These are phyloP conservation scores for Pao palembangensis DNA, from an alignment of 2,113 vertebrate species.

Conservation along the genomic window DNA sequence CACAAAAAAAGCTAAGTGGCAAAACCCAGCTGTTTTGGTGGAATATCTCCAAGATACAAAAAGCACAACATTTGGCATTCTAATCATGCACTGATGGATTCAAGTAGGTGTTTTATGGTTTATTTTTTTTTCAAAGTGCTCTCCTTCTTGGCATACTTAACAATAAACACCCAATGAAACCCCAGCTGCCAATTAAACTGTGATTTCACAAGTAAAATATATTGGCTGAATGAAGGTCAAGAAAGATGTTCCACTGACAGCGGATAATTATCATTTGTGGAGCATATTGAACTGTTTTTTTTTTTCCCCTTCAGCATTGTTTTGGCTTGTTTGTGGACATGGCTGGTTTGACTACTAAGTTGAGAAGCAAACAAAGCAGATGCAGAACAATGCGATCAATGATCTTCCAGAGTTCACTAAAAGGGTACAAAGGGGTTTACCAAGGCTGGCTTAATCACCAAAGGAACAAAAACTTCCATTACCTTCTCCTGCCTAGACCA, in stretches of 20 bases:
- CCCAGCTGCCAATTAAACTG: conserved; percentile 61
- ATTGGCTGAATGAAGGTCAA: conserved; percentile 62
- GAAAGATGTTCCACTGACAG: conserved; percentile 12
- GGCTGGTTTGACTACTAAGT: conserved; percentile 61
- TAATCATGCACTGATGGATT: conserved; percentile 62
- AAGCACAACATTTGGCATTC: conserved; percentile 65
- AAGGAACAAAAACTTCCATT: conserved; percentile 72
- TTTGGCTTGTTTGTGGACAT: conserved; percentile 47
- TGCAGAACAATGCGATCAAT: conserved; percentile 73
- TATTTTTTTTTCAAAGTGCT: conserved; percentile 50
- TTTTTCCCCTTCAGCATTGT: conserved; percentile 45
- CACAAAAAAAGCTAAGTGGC: conserved; percentile 52
- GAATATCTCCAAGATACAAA: conserved; percentile 54
- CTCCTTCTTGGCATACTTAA: conserved; percentile 64
- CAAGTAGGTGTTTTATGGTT: conserved; percentile 54
- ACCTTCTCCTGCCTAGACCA: conserved; percentile 68
- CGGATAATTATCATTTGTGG: conserved; percentile 25
- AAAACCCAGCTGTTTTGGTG: conserved; percentile 69
- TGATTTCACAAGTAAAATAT: conserved; percentile 63
- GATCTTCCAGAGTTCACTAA: conserved; percentile 72
- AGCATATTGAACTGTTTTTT: conserved; percentile 43
- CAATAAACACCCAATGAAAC: conserved; percentile 60
- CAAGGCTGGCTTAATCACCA: conserved; percentile 76
- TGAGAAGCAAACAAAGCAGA: conserved; percentile 71
- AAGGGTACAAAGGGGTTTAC: conserved; percentile 71